A percentile compares a stretch with the other conserved stretches of the same genome.
Evolutionary conservation across 2,113 vertebrate species (phyloP).

Genomic region (Takifugu bimaculatus): DNA sequence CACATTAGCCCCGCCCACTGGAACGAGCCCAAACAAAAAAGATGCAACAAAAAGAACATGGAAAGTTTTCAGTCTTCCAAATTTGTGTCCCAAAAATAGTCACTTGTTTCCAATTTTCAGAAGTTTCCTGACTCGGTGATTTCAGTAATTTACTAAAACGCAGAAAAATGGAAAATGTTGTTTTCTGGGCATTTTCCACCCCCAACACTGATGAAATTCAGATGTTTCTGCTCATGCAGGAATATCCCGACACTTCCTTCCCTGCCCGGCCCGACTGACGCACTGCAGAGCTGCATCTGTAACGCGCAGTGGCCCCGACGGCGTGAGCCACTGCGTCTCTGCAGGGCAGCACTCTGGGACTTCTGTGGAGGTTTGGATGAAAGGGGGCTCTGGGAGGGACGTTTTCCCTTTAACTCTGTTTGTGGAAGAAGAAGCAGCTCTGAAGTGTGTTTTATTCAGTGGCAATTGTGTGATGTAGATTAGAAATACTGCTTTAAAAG

Average conservation of each 20-base stretch:
- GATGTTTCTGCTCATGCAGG: neutral
- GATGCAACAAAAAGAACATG: neutral
- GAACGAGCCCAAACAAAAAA: neutral
- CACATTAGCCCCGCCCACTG: neutral
- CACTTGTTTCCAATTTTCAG: neutral
- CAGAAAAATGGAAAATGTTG: neutral
- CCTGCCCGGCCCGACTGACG: slow-evolving; percentile 16
- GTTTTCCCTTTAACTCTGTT: too few relatives aligned
- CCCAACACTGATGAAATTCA: too few relatives aligned
- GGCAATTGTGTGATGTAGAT: too few relatives aligned
- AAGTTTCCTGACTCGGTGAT: too few relatives aligned
- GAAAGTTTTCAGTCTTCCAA: neutral
- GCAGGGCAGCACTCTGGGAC: too few relatives aligned
- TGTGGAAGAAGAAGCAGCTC: too few relatives aligned
- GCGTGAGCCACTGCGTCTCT: too few relatives aligned
- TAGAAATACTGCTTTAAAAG: too few relatives aligned
- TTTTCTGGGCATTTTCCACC: neutral
- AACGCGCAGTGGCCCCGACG: neutral
- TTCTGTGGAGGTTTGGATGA: too few relatives aligned
- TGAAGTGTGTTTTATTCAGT: too few relatives aligned
- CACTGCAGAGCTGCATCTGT: slow-evolving; percentile 24
- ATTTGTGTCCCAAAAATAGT: too few relatives aligned
- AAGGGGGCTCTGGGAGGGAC: too few relatives aligned
- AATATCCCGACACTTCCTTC: slow-evolving; percentile 27
- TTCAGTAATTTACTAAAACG: neutral